Percentiles rank a stretch among this genome's conserved stretches.
phyloP scores from a whole-genome alignment of 64 coral and sea anemone genomes.

The Orbicella faveolata region DNA sequence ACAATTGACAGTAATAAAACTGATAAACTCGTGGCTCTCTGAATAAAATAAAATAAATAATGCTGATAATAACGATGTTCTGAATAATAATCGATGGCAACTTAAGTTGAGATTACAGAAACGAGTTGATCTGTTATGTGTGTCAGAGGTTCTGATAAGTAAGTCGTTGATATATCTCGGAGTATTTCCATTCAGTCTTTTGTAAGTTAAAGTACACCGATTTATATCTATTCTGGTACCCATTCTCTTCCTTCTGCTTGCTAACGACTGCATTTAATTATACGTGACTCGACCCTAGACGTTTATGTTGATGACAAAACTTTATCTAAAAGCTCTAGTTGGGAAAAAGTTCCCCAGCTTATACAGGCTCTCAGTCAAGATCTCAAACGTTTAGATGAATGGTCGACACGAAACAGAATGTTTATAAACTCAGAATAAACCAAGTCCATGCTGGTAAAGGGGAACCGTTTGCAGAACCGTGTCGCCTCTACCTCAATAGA shows the following conservation, averaged over 20 bases:
- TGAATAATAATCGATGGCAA: no score
- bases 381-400: background rate
- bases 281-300: background rate
- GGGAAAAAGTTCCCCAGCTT: background rate
- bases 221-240: background rate
- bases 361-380: background rate
- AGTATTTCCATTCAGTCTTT: no score
- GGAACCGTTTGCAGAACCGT: background rate
- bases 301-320: slow-evolving; percentile 33
- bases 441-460: slow-evolving; percentile 20
- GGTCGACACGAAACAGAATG: background rate
- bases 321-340: background rate
- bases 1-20: no score
- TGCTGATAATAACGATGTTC: no score
- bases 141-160: no score
- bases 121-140: no score
- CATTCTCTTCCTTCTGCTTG: slow-evolving; percentile 21
- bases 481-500: no score
- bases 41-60: no score
- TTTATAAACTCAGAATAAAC: slow-evolving; percentile 5
- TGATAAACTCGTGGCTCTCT: no score
- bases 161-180: no score
- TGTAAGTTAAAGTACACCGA: no score
- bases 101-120: no score
- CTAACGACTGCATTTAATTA: slow-evolving; percentile 8